phyloP scores from a whole-genome alignment of 1,140 invertebrate genomes.

The Drosophila nigromelanica region DNA sequence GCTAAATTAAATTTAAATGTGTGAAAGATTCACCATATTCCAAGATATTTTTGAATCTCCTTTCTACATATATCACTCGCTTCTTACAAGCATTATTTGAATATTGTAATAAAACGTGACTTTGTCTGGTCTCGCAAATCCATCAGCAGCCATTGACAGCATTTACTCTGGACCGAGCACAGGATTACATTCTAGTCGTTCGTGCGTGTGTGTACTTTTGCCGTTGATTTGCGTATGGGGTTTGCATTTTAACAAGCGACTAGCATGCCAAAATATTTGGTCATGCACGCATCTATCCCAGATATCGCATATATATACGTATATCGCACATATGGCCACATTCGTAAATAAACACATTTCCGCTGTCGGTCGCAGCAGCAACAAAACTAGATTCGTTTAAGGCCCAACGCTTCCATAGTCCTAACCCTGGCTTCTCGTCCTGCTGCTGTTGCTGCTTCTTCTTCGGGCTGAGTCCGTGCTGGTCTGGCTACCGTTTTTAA shows the following conservation, averaged over 20 bases:
- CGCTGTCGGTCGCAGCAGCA: background rate
- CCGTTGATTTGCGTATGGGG: slow-evolving; percentile 74
- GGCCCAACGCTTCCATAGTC: slow-evolving; percentile 14
- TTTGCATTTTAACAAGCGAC: slow-evolving; percentile 62
- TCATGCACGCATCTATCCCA: background rate
- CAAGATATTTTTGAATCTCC: background rate
- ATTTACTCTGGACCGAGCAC: background rate
- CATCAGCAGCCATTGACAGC: background rate
- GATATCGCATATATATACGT: background rate
- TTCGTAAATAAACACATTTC: slow-evolving; percentile 18
- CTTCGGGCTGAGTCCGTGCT: no score
- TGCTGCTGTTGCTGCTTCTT: background rate
- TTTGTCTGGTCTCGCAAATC: slow-evolving; percentile 6
- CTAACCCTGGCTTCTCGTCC: background rate
- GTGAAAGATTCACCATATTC: background rate
- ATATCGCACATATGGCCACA: background rate
- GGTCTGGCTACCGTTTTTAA: background rate
- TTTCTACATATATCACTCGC: background rate
- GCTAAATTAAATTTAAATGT: no score
- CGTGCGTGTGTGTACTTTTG: slow-evolving; percentile 21
- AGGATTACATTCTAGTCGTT: background rate
- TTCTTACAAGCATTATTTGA: slow-evolving; percentile 21
- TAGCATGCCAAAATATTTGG: slow-evolving; percentile 38
- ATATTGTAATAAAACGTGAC: slow-evolving; percentile 59
- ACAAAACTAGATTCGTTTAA: slow-evolving; percentile 61